Evolutionary conservation across 2,888 invertebrate genomes (phyloP), one percentile per base, ranked within the genome.

Genomic region (Agonopterix subpropinquella): DNA sequence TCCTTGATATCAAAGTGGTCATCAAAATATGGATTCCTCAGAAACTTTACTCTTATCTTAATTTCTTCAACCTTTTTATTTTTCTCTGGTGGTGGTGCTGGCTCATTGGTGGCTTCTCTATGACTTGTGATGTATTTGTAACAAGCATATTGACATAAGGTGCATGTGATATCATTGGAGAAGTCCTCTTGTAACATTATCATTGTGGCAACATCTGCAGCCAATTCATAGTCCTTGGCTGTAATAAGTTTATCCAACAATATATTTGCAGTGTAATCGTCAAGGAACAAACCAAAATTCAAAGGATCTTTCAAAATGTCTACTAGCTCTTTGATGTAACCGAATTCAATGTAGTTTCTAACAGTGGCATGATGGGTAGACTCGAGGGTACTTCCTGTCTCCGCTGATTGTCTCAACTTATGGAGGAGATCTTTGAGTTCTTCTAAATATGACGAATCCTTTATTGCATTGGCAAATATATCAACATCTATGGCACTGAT

Each of bases 271-370:
- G 92, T 89, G 60, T 92, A 94, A 53, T 92, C 79, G 80, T 98
- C 97, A n/a, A 96, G 91, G 71, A 98, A 98, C 36, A 99, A 80
- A 1, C 99, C 99, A 87, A 94, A 98, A 67, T 94, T 94, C 11
- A 95, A 73, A 48, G 96, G 92, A 73, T 98, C 94, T 65, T 94
- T 91, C 44, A 98, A 82, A 7, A 97, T 89, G 11, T 90, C 83
- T 0, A 96, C 69, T 10, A 98, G 80, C 48, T 93, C 91, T 11
- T 92, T 89, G n/a, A 88, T 75, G 56, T 91, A 84, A 8, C 89
- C 90, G 59, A 77, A 74, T 44, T 89, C 81, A 1, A 92, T 61
- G 50, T 90, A 90, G 61, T 88, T 88, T 58, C 94, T 89, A 5
- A 96, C 84, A 28, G 95, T 90, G 10, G 97, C 96, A 85, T 97